Percentiles rank a stretch among this genome's conserved stretches.
These are phyloP conservation scores for Malurus leucopterus DNA, from an alignment of 2,797 vertebrate genomes.

Conservation along the genomic window DNA sequence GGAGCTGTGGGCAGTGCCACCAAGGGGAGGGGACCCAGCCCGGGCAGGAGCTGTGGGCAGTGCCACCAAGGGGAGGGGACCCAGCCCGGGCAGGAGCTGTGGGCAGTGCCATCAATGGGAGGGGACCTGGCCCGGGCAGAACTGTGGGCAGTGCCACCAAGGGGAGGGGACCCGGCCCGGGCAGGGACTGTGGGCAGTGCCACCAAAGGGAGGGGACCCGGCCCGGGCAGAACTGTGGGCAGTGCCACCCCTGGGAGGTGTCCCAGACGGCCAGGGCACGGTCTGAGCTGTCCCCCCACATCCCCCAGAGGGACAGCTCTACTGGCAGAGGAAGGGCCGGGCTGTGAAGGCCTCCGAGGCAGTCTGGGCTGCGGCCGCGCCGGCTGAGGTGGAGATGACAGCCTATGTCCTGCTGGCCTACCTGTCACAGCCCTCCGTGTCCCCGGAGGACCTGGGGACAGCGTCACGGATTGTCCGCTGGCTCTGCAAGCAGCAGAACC, in stretches of 20 bases:
- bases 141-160: no score
- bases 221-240: neutral
- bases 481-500: conserved; percentile 58
- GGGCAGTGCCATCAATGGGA: no score
- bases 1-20: no score
- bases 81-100: no score
- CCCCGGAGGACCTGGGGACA: neutral
- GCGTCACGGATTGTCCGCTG: neutral
- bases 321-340: conserved; percentile 28
- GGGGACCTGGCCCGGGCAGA: no score
- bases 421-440: neutral
- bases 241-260: neutral
- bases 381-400: conserved; percentile 5
- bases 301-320: conserved; percentile 11
- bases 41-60: no score
- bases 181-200: no score
- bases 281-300: neutral
- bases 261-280: neutral
- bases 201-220: no score
- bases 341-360: neutral
- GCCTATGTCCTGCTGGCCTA: conserved; percentile 33
- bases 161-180: no score
- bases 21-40: no score
- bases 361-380: neutral
- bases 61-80: no score